These are phyloP conservation scores for Atherinomorus stipes DNA, from an alignment of 2,113 vertebrate species.

Conservation along the genomic window DNA sequence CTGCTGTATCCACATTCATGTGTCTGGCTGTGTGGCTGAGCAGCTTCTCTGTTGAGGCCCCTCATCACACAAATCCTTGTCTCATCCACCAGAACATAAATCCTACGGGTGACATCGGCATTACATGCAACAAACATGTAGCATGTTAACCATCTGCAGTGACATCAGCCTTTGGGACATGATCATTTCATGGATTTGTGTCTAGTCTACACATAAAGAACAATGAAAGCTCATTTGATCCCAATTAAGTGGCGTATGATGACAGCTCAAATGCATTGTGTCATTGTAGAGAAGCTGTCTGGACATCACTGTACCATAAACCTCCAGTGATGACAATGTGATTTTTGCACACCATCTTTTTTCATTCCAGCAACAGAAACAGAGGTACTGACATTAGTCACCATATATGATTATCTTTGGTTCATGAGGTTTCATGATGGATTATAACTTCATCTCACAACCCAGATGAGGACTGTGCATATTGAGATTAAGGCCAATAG, in stretches of 20 bases:
- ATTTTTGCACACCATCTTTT: not conserved
- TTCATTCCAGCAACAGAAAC: not conserved
- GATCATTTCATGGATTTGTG: slow-evolving; percentile 22
- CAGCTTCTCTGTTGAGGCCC: slow-evolving; percentile 58
- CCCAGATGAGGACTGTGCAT: slow-evolving; percentile 65
- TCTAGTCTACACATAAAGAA: slow-evolving; percentile 25
- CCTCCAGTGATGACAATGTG: not conserved
- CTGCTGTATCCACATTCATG: slow-evolving; percentile 29
- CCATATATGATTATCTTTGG: not conserved
- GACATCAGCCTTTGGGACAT: slow-evolving; percentile 24
- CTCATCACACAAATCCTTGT: slow-evolving; percentile 58
- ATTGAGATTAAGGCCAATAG: slow-evolving; percentile 79
- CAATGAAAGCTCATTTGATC: not conserved
- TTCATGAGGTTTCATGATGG: slow-evolving; percentile 48
- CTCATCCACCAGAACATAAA: slow-evolving; percentile 55
- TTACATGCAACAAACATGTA: slow-evolving; percentile 58
- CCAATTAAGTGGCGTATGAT: slow-evolving; percentile 1
- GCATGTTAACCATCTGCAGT: slow-evolving; percentile 1
- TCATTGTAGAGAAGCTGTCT: too few relatives aligned
- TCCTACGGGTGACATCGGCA: slow-evolving; percentile 67
- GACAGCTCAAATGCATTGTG: not conserved
- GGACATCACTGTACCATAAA: too few relatives aligned
- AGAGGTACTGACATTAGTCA: not conserved
- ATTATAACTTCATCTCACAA: slow-evolving; percentile 62
- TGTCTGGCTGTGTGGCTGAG: slow-evolving; percentile 36